A percentile compares a stretch with the other conserved stretches of the same genome.
Evolutionary conservation across 2,888 invertebrate species (phyloP).

Genomic region (Sminthurinus aureus): DNA sequence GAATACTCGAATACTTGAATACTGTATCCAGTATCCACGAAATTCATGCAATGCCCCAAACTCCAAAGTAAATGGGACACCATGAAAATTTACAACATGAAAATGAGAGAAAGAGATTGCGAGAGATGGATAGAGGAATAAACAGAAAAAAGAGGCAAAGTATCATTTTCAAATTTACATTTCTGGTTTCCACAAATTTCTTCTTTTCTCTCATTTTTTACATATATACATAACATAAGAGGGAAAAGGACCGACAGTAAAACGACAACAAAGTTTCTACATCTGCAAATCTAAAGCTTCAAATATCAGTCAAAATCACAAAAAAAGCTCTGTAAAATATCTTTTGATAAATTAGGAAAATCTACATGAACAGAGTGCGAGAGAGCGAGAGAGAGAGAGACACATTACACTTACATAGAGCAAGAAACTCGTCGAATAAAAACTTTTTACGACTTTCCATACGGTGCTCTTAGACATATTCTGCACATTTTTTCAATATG

Average conservation of each 20-base stretch:
- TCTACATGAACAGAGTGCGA: background rate
- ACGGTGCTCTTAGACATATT: background rate
- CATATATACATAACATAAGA: background rate
- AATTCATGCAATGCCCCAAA: too few species aligned
- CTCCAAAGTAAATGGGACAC: too few species aligned
- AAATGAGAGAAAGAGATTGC: conserved; percentile 5
- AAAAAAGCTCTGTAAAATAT: too few species aligned
- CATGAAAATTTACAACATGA: background rate
- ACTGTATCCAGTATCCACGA: too few species aligned
- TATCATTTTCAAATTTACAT: conserved; percentile 29
- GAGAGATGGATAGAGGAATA: conserved; percentile 14
- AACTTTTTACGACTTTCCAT: conserved; percentile 6
- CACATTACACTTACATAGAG: background rate
- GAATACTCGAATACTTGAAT: too few species aligned
- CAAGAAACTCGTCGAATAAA: conserved; percentile 1
- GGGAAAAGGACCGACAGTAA: background rate
- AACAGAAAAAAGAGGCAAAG: background rate
- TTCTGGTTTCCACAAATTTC: conserved; percentile 5
- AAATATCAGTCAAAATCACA: background rate
- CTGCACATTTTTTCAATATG: background rate
- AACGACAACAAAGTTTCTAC: background rate
- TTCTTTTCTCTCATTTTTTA: background rate
- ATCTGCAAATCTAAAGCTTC: background rate
- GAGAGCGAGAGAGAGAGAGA: background rate
- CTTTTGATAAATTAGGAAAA: conserved; percentile 1